phyloP scores from a whole-genome alignment of 2,797 vertebrate species.

The Psittacula echo region DNA sequence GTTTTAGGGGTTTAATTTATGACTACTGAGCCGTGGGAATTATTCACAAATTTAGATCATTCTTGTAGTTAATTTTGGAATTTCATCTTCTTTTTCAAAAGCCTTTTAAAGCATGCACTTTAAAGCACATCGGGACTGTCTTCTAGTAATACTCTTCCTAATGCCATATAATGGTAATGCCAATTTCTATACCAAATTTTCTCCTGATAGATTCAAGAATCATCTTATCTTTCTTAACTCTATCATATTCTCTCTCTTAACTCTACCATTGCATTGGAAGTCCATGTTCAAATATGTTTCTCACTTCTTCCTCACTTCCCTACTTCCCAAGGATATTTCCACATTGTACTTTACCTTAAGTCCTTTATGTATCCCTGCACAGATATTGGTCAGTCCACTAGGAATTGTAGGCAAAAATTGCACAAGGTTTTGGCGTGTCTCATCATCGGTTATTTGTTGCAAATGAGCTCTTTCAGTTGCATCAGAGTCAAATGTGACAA shows the following conservation, averaged over 20 bases:
- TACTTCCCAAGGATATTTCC: background rate
- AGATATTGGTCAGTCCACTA: conserved; percentile 69
- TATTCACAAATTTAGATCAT: background rate
- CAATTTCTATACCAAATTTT: background rate
- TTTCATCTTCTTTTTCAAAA: background rate
- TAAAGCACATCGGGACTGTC: background rate
- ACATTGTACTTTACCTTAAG: conserved; percentile 69
- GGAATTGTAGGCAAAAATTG: conserved; percentile 44
- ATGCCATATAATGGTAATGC: background rate
- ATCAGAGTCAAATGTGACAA: background rate
- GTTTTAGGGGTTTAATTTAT: background rate
- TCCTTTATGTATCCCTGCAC: conserved; percentile 69
- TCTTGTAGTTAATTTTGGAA: background rate
- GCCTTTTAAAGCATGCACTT: background rate
- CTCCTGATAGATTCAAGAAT: background rate
- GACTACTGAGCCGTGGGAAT: background rate
- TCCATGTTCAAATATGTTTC: background rate
- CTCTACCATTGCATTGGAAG: background rate
- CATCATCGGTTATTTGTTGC: background rate
- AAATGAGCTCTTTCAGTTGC: background rate
- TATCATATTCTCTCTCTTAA: background rate
- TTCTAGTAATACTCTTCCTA: background rate
- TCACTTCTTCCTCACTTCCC: background rate
- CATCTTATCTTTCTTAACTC: background rate
- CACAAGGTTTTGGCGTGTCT: background rate